Evolutionary conservation across 2,797 vertebrate genomes (phyloP), one percentile per base, ranked within the genome.

Genomic region (Melopsittacus undulatus): DNA sequence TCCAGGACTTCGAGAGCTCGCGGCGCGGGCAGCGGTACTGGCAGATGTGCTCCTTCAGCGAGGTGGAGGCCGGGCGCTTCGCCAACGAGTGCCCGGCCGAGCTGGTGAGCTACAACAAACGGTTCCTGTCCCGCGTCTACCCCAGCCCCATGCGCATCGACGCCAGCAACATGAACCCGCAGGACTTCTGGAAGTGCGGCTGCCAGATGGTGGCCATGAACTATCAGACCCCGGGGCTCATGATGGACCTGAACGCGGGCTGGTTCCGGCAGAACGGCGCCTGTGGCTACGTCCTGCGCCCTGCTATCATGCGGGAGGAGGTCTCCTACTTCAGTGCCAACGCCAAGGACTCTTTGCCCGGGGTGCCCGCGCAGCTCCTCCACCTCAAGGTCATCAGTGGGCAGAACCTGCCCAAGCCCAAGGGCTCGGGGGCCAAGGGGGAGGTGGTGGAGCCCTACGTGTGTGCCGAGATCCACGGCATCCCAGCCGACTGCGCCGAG

Each of bases 311-410:
- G 99, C 98, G 99, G 52, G 99, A 99, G 83, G 98, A 99, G 96
- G 99, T 99, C 57, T 99, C 99, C n/a, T 99, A 99, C 95, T 99
- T 99, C 96, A 99, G 99, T 95, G 99, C 98, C 96, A 99, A 99
- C 2, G 98, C 99, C 63, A 98, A 98, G 82, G 99, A 99, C 96
- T 99, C 98, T 7, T 96, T 99, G 67, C 99, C 99, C 0, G 99
- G 99, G 26, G 99, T 99, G 38, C 99, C 99, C 0, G 98, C 99
- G 54, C 99, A 99, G 93, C 98, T 99, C 48, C 98, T 99, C 40
- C 99, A 99, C 97, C 99, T 99, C 78, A 99, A 99, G 86, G 97
- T 99, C 89, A 99, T 99, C 96, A 99, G 99, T 1, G 99, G 99
- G n/a, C 99, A 99, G 97, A 99, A 99, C 95, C 97, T 99, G 70